These are phyloP conservation scores for Podarcis muralis DNA, from an alignment of 2,113 vertebrate species.

Conservation along the genomic window DNA sequence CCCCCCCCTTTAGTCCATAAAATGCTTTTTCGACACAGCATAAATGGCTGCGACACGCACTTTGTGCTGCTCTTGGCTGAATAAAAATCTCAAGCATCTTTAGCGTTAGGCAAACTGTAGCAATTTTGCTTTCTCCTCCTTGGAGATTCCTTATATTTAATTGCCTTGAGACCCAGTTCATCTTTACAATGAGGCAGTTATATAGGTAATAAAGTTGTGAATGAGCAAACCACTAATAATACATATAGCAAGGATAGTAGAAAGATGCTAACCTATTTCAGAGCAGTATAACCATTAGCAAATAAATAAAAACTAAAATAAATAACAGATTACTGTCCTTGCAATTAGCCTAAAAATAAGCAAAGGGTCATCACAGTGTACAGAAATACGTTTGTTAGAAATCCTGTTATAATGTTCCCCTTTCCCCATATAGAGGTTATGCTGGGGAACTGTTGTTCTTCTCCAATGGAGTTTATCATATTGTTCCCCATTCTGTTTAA, in stretches of 20 bases:
- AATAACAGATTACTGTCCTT: slow-evolving; percentile 52
- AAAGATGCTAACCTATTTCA: slow-evolving; percentile 52
- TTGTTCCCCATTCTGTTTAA: no score
- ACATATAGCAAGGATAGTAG: slow-evolving; percentile 36
- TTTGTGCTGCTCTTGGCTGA: neutral
- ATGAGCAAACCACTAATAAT: slow-evolving; percentile 42
- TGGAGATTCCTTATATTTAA: slow-evolving; percentile 46
- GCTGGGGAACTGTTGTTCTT: no score
- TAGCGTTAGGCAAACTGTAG: slow-evolving; percentile 35
- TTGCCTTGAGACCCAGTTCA: slow-evolving; percentile 45
- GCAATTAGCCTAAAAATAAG: slow-evolving; percentile 43
- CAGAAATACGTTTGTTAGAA: neutral
- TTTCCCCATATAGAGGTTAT: neutral
- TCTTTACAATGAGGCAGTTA: slow-evolving; percentile 55
- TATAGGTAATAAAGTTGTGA: slow-evolving; percentile 39
- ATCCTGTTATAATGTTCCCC: neutral
- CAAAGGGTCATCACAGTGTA: slow-evolving; percentile 28
- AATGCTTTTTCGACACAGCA: slow-evolving; percentile 28
- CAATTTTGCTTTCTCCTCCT: slow-evolving; percentile 46
- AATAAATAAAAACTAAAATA: slow-evolving; percentile 11
- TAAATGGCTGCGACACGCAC: neutral
- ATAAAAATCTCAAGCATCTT: slow-evolving; percentile 43
- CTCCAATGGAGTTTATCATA: no score
- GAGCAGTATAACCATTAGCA: slow-evolving; percentile 46
- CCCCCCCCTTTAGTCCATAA: neutral